phyloP scores from a whole-genome alignment of 2,797 vertebrate genomes.

The Parambassis ranga region DNA sequence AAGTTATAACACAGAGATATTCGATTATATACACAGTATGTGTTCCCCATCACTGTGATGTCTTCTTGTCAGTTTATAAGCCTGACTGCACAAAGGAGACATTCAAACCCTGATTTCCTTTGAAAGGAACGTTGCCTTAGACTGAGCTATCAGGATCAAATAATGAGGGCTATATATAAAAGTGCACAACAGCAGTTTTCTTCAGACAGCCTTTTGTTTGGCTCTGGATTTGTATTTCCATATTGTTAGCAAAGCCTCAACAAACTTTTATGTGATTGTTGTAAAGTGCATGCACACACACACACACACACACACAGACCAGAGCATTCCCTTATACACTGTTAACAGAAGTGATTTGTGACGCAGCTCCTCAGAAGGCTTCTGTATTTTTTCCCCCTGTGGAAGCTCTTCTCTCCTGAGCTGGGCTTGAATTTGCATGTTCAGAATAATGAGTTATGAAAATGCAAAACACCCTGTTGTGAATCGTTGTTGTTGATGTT shows the following conservation, averaged over 20 bases:
- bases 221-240: constrained; percentile 47
- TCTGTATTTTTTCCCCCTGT: constrained; percentile 12
- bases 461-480: constrained; percentile 48
- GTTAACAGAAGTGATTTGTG: constrained; percentile 6
- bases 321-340: neutral
- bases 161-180: constrained; percentile 76
- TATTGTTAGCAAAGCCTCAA: constrained; percentile 26
- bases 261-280: constrained; percentile 3
- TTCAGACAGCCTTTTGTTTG: constrained; percentile 55
- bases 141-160: constrained; percentile 78
- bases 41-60: constrained; percentile 62
- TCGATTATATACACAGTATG: constrained; percentile 25
- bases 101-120: constrained; percentile 53
- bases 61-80: constrained; percentile 42
- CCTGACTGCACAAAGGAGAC: constrained; percentile 46
- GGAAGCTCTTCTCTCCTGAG: neutral
- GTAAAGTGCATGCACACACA: constrained; percentile 42
- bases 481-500: constrained; percentile 50
- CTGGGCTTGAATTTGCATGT: constrained; percentile 44
- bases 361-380: constrained; percentile 1
- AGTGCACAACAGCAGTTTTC: constrained; percentile 59
- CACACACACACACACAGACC: neutral
- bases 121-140: constrained; percentile 77
- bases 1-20: constrained; percentile 20
- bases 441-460: constrained; percentile 29